phyloP scores from a whole-genome alignment of 2,797 vertebrate species.

The Alectoris magna region DNA sequence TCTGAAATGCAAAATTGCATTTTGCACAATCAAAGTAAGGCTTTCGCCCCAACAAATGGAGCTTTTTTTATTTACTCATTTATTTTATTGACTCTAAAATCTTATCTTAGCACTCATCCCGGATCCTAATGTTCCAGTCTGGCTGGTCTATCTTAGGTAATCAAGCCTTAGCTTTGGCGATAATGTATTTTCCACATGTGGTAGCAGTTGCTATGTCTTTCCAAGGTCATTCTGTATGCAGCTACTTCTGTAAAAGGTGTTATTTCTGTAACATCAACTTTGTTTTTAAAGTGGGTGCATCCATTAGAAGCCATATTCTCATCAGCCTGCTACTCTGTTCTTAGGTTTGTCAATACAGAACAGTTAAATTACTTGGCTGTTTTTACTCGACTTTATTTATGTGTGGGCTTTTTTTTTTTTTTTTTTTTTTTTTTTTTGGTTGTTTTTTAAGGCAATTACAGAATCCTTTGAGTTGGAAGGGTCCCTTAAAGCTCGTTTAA shows the following conservation, averaged over 20 bases:
- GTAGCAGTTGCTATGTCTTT: not conserved
- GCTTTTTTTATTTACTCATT: conserved; percentile 24
- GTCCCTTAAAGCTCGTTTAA: too few relatives aligned
- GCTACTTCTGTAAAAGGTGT: conserved; percentile 10
- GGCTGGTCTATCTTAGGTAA: conserved; percentile 24
- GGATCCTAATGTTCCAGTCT: conserved; percentile 9
- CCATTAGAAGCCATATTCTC: conserved; percentile 53
- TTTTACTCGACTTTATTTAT: conserved; percentile 28
- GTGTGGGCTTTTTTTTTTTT: conserved; percentile 10
- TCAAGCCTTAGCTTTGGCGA: not conserved
- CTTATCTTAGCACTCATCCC: conserved; percentile 31
- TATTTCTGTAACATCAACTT: conserved; percentile 50
- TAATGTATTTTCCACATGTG: not conserved
- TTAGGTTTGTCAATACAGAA: not conserved
- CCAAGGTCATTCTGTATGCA: conserved; percentile 31
- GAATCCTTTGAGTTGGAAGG: too few relatives aligned
- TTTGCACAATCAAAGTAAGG: not conserved
- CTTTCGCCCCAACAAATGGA: not conserved
- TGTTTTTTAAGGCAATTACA: not conserved
- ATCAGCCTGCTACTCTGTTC: conserved; percentile 52
- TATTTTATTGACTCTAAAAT: conserved; percentile 23
- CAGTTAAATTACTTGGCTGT: conserved; percentile 3
- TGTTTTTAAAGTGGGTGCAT: conserved; percentile 19
- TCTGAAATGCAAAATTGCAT: not conserved
- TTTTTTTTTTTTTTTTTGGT: not conserved